Evolutionary conservation across 64 coral and sea anemone species (phyloP).

Genomic region (Dendronephthya gigantea): DNA sequence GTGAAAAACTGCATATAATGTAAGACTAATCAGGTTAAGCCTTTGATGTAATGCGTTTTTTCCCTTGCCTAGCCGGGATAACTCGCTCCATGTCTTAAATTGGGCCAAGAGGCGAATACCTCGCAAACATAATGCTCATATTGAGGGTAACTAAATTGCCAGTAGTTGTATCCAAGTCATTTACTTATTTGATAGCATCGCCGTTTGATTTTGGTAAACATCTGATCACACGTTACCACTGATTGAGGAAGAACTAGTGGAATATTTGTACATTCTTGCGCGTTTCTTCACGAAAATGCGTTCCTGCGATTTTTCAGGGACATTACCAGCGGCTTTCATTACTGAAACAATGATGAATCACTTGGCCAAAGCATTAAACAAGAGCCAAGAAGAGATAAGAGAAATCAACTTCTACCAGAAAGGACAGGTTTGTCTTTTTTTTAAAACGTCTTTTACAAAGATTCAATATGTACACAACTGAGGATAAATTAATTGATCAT

Average conservation of each 20-base stretch:
- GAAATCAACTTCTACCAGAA: constrained; percentile 63
- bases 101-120: no score
- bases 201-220: no score
- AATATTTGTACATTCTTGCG: not conserved
- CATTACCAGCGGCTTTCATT: constrained; percentile 54
- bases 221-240: no score
- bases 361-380: constrained; percentile 68
- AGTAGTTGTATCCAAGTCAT: no score
- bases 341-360: constrained; percentile 85
- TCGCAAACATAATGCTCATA: no score
- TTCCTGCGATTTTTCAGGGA: constrained; percentile 22
- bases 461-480: not conserved
- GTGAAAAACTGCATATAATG: no score
- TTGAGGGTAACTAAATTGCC: no score
- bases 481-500: not conserved
- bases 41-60: not conserved
- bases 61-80: no score
- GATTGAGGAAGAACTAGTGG: no score
- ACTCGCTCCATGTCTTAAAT: no score
- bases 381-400: constrained; percentile 66
- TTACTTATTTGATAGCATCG: no score
- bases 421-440: constrained; percentile 49
- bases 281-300: not conserved
- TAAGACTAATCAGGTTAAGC: no score
- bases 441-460: not conserved